Evolutionary conservation across 2,113 vertebrate species (phyloP), one percentile per base, ranked within the genome.

Genomic region (Chlamydotis undulata): DNA sequence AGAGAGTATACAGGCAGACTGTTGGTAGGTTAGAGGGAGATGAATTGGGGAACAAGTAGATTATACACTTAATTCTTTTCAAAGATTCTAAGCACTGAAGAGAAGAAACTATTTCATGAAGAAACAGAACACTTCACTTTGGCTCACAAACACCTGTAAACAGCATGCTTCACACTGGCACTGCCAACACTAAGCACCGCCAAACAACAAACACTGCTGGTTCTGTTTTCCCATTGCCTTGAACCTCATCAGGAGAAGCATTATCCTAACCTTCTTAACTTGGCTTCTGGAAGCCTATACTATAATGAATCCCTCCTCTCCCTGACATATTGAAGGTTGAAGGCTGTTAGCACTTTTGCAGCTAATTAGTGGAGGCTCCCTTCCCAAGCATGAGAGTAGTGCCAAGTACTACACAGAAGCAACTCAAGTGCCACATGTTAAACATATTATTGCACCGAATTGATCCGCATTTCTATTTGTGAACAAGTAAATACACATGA

Each of bases 81-180:
- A 93, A 78, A 93, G 83, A 94, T 91, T 84, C 87, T 53, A 87
- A 87, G 76, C 3, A 0, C 69, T 74, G 41, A 25, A 93, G 47
- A 88, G 91, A 94, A 88, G 45, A 79, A 94, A 82, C 53, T 83
- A 94, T 87, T 83, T 90, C 80, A 94, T 33, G 47, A 94, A 96
- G 86, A 83, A 92, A 87, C 69, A 90, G 78, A 90, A 67, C 83
- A 90, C 89, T 95, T 88, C 83, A 59, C 50, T 94, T 75, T 87
- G 89, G 87, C 95, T 95, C 78, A 50, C 14, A 39, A 96, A 88
- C 90, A 97, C 94, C 96, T 97, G 94, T 93, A 94, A 97, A 90
- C 93, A 95, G 92, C 90, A 95, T 91, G 88, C 35, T 91, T 85
- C 83, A 28, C 91, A 43, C 73, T 94, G 90, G 82, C 81, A 75